A percentile compares a stretch with the other conserved stretches of the same genome.
Evolutionary conservation across 2,797 vertebrate genomes (phyloP).

Genomic region (Schizothorax lantsangensis): DNA sequence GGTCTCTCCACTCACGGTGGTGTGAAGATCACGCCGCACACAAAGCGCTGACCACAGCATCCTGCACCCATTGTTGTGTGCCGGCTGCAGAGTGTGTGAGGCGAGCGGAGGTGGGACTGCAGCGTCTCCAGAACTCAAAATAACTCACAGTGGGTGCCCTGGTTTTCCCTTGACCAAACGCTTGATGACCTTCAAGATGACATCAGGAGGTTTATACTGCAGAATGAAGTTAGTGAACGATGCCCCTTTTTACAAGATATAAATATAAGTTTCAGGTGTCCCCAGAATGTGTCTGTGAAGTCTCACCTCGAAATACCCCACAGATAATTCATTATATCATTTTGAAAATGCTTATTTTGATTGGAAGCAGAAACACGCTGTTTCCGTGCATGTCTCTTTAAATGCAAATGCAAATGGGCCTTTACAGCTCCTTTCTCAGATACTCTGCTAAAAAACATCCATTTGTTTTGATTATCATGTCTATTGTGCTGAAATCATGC

Average conservation of each 20-base stretch:
- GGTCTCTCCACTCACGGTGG: conserved; percentile 34
- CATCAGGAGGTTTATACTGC: not conserved
- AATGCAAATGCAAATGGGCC: no score
- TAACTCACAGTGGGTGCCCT: conserved; percentile 37
- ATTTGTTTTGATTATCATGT: no score
- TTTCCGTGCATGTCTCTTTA: no score
- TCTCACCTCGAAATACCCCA: not conserved
- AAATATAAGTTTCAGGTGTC: not conserved
- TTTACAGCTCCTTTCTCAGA: no score
- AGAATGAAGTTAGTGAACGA: not conserved
- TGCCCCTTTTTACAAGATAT: not conserved
- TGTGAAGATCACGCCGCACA: conserved; percentile 36
- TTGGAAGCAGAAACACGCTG: not conserved
- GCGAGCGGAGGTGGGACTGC: conserved; percentile 24
- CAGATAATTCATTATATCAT: not conserved
- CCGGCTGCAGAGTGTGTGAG: conserved; percentile 5
- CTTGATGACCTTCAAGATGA: conserved; percentile 28
- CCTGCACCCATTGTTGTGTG: conserved; percentile 40
- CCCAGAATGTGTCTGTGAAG: not conserved
- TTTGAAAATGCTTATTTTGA: not conserved
- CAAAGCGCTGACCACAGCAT: conserved; percentile 35
- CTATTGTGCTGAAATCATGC: no score
- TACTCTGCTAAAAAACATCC: no score
- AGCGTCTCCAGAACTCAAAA: conserved; percentile 44
- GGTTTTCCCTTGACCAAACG: conserved; percentile 45